Evolutionary conservation across 2,888 invertebrate genomes (phyloP).

Genomic region (Byasa hedistus): DNA sequence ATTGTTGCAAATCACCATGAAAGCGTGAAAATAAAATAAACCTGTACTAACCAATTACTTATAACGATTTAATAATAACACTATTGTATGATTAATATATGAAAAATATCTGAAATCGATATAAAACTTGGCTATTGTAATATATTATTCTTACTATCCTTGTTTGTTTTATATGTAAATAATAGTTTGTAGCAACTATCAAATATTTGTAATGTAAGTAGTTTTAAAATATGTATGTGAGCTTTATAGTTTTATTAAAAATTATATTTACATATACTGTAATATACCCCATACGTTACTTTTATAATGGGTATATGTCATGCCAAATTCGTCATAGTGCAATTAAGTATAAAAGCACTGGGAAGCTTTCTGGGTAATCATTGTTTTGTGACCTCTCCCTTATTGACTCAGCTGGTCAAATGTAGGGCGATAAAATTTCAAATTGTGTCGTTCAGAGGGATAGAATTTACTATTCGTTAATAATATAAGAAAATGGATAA

Average conservation of each 20-base stretch:
- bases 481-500: background rate
- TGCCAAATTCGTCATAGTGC: slow-evolving; percentile 25
- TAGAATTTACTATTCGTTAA: background rate
- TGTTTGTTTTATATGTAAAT: no score
- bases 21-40: background rate
- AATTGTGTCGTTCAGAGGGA: background rate
- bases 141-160: no score
- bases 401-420: slow-evolving; percentile 32
- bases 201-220: no score
- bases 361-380: slow-evolving; percentile 26
- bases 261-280: no score
- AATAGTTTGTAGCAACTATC: no score
- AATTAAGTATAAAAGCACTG: slow-evolving; percentile 28
- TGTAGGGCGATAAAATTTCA: slow-evolving; percentile 33
- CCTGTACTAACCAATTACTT: background rate
- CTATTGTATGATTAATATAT: background rate
- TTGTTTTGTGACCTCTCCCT: slow-evolving; percentile 32
- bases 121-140: no score
- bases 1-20: slow-evolving; percentile 13
- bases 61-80: background rate
- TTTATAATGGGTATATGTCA: slow-evolving; percentile 15
- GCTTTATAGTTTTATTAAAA: no score
- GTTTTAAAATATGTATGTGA: no score
- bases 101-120: background rate
- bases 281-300: no score